Base-by-base conservation (phyloP, 1,140 invertebrate species). In the Cecropterus lyciades region DNA sequence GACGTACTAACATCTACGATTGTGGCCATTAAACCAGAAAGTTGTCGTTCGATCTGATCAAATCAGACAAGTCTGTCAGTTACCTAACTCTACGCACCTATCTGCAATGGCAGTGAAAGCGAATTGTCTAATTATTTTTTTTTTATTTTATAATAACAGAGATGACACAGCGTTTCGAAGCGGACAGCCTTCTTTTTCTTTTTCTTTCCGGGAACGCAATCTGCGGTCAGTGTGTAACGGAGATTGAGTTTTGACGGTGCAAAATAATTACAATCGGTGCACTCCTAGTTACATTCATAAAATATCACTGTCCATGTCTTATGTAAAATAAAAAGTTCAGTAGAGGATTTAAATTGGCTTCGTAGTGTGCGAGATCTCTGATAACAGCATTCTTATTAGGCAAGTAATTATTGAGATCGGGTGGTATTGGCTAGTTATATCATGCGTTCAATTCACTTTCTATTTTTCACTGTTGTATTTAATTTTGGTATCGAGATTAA, bases 91-190 rank as follows among this genome's bases (percentile, higher is more conserved):
- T 79, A 84, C 77, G 73, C 80, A 81, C 79, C 67, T 77, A 79
- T 75, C 40, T 75, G 73, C 56, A 66, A 75, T 73, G 70, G 45
- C 68, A 87, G 89, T 90, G 89, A 91, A 91, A 91, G 89, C 80
- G 83, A 89, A 88, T 81, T 79, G 76, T 86, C 71, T 89, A 85
- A 85, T 87, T 90, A 84, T 82, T 85, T 83, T 82, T 83, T 82
- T 60, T 75, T 76, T 72, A 73, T 87, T 82, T 79, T 85, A 75
- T 80, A 80, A 82, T 80, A 82, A 83, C 81, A 91, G 67, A 82
- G 82, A 89, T 91, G 89, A 91, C 80, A 87, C 73, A 79, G 87
- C 85, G 70, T 60, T 85, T 81, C 70, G 52, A 64, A 65, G 60
- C 68, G 69, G 37, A 16, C 53, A 17, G 62, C 65, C 51, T 51